phyloP scores from a whole-genome alignment of 2,113 vertebrate genomes.

The Alexandromys fortis region DNA sequence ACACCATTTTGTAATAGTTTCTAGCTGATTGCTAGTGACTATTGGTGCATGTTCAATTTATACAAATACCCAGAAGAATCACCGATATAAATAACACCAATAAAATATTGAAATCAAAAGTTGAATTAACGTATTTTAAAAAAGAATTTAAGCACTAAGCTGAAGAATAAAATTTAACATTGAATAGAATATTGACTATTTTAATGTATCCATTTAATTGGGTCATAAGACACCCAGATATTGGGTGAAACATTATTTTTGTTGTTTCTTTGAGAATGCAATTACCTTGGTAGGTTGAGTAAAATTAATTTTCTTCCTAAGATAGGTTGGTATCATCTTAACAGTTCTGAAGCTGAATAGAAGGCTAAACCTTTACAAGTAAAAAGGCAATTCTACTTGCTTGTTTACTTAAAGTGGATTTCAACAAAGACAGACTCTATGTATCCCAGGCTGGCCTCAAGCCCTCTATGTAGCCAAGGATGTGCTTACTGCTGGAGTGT shows the following conservation, averaged over 20 bases:
- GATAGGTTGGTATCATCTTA: background rate
- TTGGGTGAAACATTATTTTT: background rate
- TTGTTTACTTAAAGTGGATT: background rate
- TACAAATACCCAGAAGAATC: background rate
- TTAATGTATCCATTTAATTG: background rate
- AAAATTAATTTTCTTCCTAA: background rate
- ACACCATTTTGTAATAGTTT: background rate
- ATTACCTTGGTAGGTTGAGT: background rate
- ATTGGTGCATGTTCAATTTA: background rate
- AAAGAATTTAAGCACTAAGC: background rate
- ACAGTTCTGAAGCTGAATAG: background rate
- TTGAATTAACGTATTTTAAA: background rate
- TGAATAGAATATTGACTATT: background rate
- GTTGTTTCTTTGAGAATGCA: background rate
- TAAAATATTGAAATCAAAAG: slow-evolving; percentile 12
- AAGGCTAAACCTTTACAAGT: background rate
- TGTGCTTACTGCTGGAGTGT: background rate
- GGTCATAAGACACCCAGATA: background rate
- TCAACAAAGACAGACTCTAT: background rate
- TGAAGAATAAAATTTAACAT: slow-evolving; percentile 28
- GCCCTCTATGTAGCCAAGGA: background rate
- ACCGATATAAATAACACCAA: slow-evolving; percentile 36
- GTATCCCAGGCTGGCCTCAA: background rate
- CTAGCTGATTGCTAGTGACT: background rate
- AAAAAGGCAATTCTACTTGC: background rate